Conservation (phyloP, 2,113 vertebrate genomes). For the Abramis brama region DNA sequence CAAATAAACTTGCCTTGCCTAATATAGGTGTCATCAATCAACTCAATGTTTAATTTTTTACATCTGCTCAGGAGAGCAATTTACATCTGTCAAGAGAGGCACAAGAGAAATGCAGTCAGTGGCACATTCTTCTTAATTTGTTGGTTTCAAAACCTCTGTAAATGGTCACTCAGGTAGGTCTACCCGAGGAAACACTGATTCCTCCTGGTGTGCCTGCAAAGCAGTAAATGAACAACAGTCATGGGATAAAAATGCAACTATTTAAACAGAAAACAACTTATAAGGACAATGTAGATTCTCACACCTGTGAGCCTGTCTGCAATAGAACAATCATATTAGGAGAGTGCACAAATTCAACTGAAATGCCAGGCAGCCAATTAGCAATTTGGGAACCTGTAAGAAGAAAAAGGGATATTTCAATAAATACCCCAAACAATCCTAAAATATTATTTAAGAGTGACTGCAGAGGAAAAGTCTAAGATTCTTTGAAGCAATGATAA, state of each 20-base stretch:
- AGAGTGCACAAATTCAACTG: neutral
- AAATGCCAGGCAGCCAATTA: neutral
- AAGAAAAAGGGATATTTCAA: neutral
- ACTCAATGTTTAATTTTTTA: neutral
- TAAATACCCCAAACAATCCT: neutral
- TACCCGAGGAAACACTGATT: neutral
- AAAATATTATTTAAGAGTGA: neutral
- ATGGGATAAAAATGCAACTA: neutral
- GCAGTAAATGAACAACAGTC: neutral
- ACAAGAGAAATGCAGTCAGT: neutral
- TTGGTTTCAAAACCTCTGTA: neutral
- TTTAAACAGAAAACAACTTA: neutral
- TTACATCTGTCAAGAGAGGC: neutral
- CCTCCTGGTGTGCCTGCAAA: slow-evolving; percentile 1
- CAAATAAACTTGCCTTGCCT: no score
- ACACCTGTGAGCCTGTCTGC: slow-evolving; percentile 10
- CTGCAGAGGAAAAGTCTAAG: neutral
- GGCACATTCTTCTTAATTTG: neutral
- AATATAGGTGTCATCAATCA: neutral
- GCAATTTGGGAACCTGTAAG: neutral
- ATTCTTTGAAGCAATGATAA: neutral
- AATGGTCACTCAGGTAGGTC: neutral
- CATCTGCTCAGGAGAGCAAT: neutral
- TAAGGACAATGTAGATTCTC: neutral
- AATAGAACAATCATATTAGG: neutral